phyloP scores from a whole-genome alignment of 2,888 invertebrate genomes.

The Cecidostiba fungosa region DNA sequence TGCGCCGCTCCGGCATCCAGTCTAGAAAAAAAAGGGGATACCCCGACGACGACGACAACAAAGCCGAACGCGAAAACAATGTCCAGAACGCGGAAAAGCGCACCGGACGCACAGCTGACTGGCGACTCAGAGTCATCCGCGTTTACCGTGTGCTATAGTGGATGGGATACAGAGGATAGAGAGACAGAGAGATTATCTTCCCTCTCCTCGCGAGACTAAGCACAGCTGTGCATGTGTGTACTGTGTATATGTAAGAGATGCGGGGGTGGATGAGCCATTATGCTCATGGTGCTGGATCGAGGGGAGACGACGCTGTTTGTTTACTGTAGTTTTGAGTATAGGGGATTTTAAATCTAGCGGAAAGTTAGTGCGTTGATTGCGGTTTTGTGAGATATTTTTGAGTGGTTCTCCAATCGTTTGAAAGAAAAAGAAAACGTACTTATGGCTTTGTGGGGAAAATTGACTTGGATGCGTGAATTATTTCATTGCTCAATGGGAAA shows the following conservation, averaged over 20 bases:
- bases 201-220: background rate
- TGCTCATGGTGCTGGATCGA: background rate
- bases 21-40: background rate
- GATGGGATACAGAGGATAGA: slow-evolving; percentile 12
- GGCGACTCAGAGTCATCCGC: slow-evolving; percentile 13
- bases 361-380: background rate
- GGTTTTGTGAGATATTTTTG: background rate
- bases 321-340: background rate
- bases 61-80: slow-evolving; percentile 57
- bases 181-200: slow-evolving; percentile 49
- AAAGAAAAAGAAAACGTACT: background rate
- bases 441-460: background rate
- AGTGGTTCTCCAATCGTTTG: background rate
- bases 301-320: slow-evolving; percentile 25
- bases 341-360: slow-evolving; percentile 2
- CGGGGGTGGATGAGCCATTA: slow-evolving; percentile 45
- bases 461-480: background rate
- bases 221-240: slow-evolving; percentile 52
- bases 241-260: slow-evolving; percentile 18
- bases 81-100: slow-evolving; percentile 60
- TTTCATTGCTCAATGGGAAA: background rate
- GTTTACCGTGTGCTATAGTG: slow-evolving; percentile 12
- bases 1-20: background rate
- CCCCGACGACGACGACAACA: slow-evolving; percentile 29
- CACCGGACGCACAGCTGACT: slow-evolving; percentile 60